Evolutionary conservation across 2,797 vertebrate genomes (phyloP).

Genomic region (Centropyge bicolor): DNA sequence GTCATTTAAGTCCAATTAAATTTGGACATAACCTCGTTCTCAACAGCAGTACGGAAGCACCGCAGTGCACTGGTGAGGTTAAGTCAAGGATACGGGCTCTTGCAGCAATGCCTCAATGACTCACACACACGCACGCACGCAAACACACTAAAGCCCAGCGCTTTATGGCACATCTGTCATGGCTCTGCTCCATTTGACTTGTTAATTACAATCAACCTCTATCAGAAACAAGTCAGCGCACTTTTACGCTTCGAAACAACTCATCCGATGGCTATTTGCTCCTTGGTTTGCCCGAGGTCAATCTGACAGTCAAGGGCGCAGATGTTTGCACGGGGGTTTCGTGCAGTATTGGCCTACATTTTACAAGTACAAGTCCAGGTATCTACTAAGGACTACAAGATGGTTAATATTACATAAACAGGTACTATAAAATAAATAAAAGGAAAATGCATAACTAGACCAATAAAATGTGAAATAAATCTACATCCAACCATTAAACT

Average conservation of each 20-base stretch:
- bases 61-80: slow-evolving; percentile 63
- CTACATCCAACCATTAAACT: background rate
- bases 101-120: slow-evolving; percentile 46
- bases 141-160: slow-evolving; percentile 56
- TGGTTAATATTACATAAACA: background rate
- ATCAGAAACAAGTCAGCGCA: slow-evolving; percentile 68
- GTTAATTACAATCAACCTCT: slow-evolving; percentile 84
- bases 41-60: slow-evolving; percentile 25
- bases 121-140: slow-evolving; percentile 31
- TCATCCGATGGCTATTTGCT: slow-evolving; percentile 64
- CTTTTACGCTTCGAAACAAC: slow-evolving; percentile 66
- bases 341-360: slow-evolving; percentile 35
- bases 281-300: slow-evolving; percentile 46
- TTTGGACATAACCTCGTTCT: slow-evolving; percentile 25
- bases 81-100: slow-evolving; percentile 70
- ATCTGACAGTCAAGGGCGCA: slow-evolving; percentile 57
- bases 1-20: slow-evolving; percentile 26
- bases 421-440: background rate
- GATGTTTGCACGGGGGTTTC: slow-evolving; percentile 28
- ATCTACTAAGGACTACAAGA: background rate
- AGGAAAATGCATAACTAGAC: background rate
- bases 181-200: slow-evolving; percentile 83
- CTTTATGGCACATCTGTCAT: slow-evolving; percentile 84
- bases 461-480: background rate
- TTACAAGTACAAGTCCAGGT: slow-evolving; percentile 2